Base-by-base conservation (phyloP, 2,113 vertebrate species). In the Pungitius pungitius region DNA sequence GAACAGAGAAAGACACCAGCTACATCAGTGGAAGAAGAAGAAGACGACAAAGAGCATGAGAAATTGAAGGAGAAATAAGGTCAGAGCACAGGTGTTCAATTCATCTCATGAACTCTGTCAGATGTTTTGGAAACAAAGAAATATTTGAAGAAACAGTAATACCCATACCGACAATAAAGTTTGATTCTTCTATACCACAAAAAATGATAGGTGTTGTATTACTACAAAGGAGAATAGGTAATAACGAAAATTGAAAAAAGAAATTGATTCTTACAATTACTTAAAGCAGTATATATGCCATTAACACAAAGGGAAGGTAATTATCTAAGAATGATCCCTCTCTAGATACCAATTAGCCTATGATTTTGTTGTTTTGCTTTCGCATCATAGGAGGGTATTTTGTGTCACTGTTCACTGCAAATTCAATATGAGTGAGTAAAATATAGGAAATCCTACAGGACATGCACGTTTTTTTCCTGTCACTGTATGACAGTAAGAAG, bases 1-100 rank as follows among this genome's bases (percentile, higher is more conserved):
- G 75, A 88, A 81, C 74, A 51, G 63, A 84, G 84, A 64, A 60
- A 59, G 73, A 69, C 76, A 84, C 71, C 81, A 64, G 77, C 69
- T 71, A 82, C 70, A 69, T 85, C 78, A 62, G 84, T 27, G 39
- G 40, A 33, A 58, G 79, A 35, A 35, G 6, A 35, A 52, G 51
- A 84, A 72, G 65, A 78, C 61, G 65, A 78, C 61, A 84, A 66
- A 70, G 69, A 60, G 72, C 62, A 70, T 69, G 70, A 89, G 71
- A 68, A 78, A 89, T 45, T 15, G 60, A 83, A 33, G 70, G 56
- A 71, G 71, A 75, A 82, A 87, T 63, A 69, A 82, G 70, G 84
- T 71, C 80, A 73, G 55, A 75, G 63, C 57, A 12, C 18, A 24
- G 40, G 74, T 66, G 80, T 82, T 67, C 64, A 66, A 77, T 80